These are phyloP conservation scores for Apostichopus leukothele DNA, from an alignment of 53 echinoderm and acorn worm genomes.

Conservation along the genomic window DNA sequence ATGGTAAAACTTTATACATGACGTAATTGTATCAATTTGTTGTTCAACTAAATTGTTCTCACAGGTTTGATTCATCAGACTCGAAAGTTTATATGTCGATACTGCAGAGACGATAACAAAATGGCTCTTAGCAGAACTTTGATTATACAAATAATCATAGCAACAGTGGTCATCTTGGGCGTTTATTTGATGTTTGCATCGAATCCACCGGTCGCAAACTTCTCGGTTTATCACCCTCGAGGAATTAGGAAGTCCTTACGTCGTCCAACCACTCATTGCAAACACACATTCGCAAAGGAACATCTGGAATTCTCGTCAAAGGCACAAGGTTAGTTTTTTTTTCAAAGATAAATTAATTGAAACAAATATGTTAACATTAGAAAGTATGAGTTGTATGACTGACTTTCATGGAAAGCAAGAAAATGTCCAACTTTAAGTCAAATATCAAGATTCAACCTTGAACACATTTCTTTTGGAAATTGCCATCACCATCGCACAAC, in stretches of 20 bases:
- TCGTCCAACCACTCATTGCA: background rate
- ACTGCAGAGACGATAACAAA: background rate
- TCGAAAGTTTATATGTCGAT: too few species aligned
- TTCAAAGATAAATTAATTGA: background rate
- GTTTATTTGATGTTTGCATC: background rate
- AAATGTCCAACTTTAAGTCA: too few species aligned
- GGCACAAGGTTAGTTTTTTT: conserved; percentile 23
- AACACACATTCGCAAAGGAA: conserved; percentile 1
- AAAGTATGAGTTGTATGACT: too few species aligned
- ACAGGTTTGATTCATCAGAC: too few species aligned
- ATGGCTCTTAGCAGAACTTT: background rate
- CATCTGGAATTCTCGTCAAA: conserved; percentile 2
- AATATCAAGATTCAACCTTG: too few species aligned
- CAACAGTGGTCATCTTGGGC: background rate
- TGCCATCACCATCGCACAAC: too few species aligned
- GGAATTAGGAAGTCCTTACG: background rate
- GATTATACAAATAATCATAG: background rate
- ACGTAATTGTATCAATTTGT: too few species aligned
- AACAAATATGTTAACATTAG: too few species aligned
- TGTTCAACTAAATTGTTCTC: too few species aligned
- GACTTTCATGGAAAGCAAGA: too few species aligned
- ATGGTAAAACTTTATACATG: too few species aligned
- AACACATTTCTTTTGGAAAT: too few species aligned
- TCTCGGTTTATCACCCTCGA: background rate
- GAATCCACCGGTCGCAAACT: background rate